Evolutionary conservation across 2,888 invertebrate species (phyloP), one percentile per base, ranked within the genome.

Genomic region (Brachyptera risi): DNA sequence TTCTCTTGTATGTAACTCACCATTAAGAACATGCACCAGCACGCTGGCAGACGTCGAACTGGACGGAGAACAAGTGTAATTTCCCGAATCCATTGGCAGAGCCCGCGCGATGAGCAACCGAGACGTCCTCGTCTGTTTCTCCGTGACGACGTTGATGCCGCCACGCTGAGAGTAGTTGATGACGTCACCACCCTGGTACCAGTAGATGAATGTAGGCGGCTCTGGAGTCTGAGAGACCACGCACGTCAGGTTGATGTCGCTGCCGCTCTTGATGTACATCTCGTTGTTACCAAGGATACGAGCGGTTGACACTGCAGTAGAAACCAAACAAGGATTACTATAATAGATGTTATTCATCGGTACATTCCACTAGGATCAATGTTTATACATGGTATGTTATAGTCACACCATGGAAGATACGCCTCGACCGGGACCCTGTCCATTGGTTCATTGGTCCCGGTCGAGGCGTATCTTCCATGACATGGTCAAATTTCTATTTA

Each of bases 201-300:
- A 82, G 71, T 74, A 78, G 71, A 84, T 85, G 79, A 83, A 90
- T 78, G 86, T 87, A 64, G 90, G 89, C 49, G 89, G 89, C 72
- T 89, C 89, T 31, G 89, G 89, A 64, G 88, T 88, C 78, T 92
- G 84, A 70, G 88, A 83, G 65, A 90, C 90, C 72, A 90, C 83
- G 78, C 92, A 92, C 71, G 92, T 93, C 76, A 93, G 83, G 81
- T 92, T 93, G 78, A 93, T 92, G 81, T 92, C 92, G 73, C 90
- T 92, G 69, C 92, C 92, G 72, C 90, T 90, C 74, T 90, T 87
- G 75, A 93, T 90, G 79, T 88, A 90, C 73, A 92, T 79, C 78
- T 92, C 92, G 31, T 88, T 83, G 71, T 90, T 91, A 47, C 91
- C 89, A 73, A 89, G 80, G 73, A 93, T 93, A 80, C 90, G 89